These are phyloP conservation scores for Pristionchus pacificus DNA, from an alignment of 1,140 invertebrate species.

Conservation along the genomic window DNA sequence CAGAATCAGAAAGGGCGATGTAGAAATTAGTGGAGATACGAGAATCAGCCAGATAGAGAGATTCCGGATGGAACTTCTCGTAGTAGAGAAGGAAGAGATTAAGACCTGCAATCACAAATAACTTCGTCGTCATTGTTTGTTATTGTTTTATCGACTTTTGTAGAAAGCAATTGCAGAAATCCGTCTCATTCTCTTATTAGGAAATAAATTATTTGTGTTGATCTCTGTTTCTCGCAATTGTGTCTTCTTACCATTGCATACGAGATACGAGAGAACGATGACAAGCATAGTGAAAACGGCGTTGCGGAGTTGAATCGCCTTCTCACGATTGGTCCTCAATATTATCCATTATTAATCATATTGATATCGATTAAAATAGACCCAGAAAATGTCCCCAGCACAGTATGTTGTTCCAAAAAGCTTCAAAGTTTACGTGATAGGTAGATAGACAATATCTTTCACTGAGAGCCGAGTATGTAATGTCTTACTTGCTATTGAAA, in stretches of 20 bases:
- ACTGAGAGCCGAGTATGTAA: neutral
- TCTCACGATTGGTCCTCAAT: conserved; percentile 24
- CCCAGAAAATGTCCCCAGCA: conserved; percentile 3
- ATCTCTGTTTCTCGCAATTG: too few relatives aligned
- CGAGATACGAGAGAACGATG: conserved; percentile 30
- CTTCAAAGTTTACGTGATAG: too few relatives aligned
- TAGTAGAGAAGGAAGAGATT: neutral
- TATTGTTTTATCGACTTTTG: too few relatives aligned
- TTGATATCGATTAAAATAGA: neutral
- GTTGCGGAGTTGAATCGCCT: conserved; percentile 23
- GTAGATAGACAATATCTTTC: too few relatives aligned
- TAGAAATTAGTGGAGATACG: neutral
- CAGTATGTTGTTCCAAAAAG: too few relatives aligned
- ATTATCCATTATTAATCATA: neutral
- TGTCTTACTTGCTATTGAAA: conserved; percentile 24
- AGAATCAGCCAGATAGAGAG: neutral
- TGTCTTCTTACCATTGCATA: conserved; percentile 32
- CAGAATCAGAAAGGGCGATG: conserved; percentile 24
- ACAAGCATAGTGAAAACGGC: conserved; percentile 31
- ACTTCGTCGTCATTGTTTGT: too few relatives aligned
- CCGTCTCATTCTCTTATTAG: too few relatives aligned
- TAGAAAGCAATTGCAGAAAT: too few relatives aligned
- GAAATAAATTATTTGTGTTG: too few relatives aligned
- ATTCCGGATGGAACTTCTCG: neutral
- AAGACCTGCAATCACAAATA: too few relatives aligned